These are phyloP conservation scores for Nematolebias whitei DNA, from an alignment of 2,113 vertebrate genomes.

Conservation along the genomic window DNA sequence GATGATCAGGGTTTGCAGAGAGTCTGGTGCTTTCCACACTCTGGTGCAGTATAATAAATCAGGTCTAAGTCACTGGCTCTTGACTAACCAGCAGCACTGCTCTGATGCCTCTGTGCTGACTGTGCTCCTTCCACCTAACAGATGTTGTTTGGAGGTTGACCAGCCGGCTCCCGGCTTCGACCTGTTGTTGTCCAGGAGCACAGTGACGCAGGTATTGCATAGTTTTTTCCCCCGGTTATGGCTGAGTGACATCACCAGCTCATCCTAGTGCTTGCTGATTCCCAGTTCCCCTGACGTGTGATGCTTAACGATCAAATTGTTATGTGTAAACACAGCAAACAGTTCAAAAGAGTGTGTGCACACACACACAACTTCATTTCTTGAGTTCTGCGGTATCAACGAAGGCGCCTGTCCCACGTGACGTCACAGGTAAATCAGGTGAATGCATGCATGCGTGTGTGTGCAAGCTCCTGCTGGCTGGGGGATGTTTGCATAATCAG, in stretches of 20 bases:
- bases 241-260: slow-evolving; percentile 68
- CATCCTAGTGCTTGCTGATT: slow-evolving; percentile 42
- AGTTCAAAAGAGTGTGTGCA: slow-evolving; percentile 11
- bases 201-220: slow-evolving; percentile 67
- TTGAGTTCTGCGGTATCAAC: slow-evolving; percentile 38
- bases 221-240: slow-evolving; percentile 67
- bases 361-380: slow-evolving; percentile 10
- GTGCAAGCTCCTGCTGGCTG: slow-evolving; percentile 38
- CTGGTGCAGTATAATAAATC: slow-evolving; percentile 23
- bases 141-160: slow-evolving; percentile 64
- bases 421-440: slow-evolving; percentile 58
- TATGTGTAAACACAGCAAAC: slow-evolving; percentile 73
- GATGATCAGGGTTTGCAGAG: slow-evolving; percentile 32
- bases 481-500: slow-evolving; percentile 72
- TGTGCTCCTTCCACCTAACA: slow-evolving; percentile 36
- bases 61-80: slow-evolving; percentile 45
- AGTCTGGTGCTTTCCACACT: slow-evolving; percentile 63
- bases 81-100: slow-evolving; percentile 43
- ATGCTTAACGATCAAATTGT: slow-evolving; percentile 53
- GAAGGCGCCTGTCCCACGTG: slow-evolving; percentile 56
- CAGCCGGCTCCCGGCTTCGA: slow-evolving; percentile 33
- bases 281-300: slow-evolving; percentile 49
- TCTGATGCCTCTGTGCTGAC: slow-evolving; percentile 14
- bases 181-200: slow-evolving; percentile 59
- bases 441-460: slow-evolving; percentile 43